Base-by-base conservation (phyloP, 2,797 vertebrate genomes). In the Cuculus canorus region DNA sequence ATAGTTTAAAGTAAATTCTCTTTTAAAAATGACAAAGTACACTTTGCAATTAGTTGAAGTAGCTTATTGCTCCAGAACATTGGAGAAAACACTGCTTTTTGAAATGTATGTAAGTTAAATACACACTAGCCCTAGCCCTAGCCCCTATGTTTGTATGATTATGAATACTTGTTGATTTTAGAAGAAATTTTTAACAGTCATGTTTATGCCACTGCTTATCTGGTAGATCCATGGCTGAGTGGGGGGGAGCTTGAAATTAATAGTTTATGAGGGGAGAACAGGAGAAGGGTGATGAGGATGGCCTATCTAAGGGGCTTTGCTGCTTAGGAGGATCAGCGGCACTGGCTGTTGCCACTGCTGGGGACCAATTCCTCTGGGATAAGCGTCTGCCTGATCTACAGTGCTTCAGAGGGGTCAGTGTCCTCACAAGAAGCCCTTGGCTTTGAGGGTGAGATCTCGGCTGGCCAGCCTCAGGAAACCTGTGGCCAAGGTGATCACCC, bases 271-370 rank as follows among this genome's bases (percentile, higher is more conserved):
- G 27, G 7, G n/a, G 17, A 47, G 11, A 47, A 30, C 25, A 53
- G 69, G 43, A 71, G 32, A n/a, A 41, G 9, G 32, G 27, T 35
- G 39, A 10, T 54, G 23, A 60, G 13, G 19, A 10, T 70, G 39
- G 7, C 8, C 17, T 69, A 11, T 15, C 11, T 1, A 2, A 45
- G 32, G 17, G 22, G 37, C 4, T 82, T 78, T 72, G 41, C 23
- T 43, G 27, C 1, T 0, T 0, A 0, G 18, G 30, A 13, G 50
- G 4, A 37, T 77, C 45, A 30, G 32, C 30, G 64, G 22, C 30
- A 15, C 18, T 14, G 17, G 45, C 28, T 1, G 7, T 52, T 43
- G 45, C 33, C 8, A 2, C 14, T 15, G 43, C 17, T 43, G 50
- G 33, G 27, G 32, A 39, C 45, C 0, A 1, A 52, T 18, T 2